phyloP scores from a whole-genome alignment of 2,888 invertebrate genomes.

The Dasysyrphus albostriatus region DNA sequence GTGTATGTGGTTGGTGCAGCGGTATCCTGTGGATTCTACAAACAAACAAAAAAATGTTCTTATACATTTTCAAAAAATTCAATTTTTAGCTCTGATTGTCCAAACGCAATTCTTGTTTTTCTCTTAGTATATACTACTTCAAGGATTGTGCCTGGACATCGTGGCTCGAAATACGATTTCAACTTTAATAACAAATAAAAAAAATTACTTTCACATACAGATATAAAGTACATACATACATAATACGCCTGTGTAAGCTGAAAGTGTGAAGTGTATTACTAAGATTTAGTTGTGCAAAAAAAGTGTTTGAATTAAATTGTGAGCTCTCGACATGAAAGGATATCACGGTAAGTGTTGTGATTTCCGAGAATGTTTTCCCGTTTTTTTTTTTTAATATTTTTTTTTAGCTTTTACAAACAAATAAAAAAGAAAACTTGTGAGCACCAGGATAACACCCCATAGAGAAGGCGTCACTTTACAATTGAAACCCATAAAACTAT shows the following conservation, averaged over 20 bases:
- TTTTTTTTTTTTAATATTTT: slow-evolving; percentile 19
- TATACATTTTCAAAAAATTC: no score
- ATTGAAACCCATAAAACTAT: slow-evolving; percentile 79
- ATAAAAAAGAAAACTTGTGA: slow-evolving; percentile 9
- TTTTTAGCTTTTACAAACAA: background rate
- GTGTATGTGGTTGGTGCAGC: slow-evolving; percentile 30
- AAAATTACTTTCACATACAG: background rate
- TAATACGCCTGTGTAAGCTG: background rate
- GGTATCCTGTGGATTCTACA: slow-evolving; percentile 48
- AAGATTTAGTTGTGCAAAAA: slow-evolving; percentile 23
- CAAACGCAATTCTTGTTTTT: slow-evolving; percentile 84
- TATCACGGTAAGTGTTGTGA: slow-evolving; percentile 73
- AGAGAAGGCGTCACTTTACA: slow-evolving; percentile 77
- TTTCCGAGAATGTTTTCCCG: slow-evolving; percentile 48
- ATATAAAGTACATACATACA: no score
- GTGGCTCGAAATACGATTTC: slow-evolving; percentile 84
- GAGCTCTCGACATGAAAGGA: slow-evolving; percentile 66
- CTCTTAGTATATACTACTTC: slow-evolving; percentile 81
- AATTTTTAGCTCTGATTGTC: slow-evolving; percentile 85
- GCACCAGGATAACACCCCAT: slow-evolving; percentile 44
- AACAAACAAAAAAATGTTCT: no score
- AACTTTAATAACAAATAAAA: slow-evolving; percentile 63
- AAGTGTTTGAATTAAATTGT: slow-evolving; percentile 70
- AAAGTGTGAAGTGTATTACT: slow-evolving; percentile 34
- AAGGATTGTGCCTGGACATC: slow-evolving; percentile 84